Percentiles rank a stretch among this genome's conserved stretches.
Evolutionary conservation across 1,140 invertebrate species (phyloP).

Genomic region (Platorchestia sp.): DNA sequence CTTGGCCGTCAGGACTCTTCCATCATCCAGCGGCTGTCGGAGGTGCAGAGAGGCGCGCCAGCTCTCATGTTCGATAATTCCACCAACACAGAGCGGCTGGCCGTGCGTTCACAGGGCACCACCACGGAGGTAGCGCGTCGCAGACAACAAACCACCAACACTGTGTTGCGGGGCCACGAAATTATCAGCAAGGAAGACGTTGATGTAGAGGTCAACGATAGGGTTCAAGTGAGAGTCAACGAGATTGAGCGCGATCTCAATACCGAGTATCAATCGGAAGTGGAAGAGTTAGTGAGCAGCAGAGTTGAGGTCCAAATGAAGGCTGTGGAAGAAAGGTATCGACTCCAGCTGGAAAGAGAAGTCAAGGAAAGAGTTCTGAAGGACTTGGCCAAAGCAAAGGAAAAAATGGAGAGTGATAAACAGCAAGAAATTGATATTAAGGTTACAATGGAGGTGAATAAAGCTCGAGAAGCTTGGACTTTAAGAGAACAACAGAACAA

Average conservation of each 20-base stretch:
- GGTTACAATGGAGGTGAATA: constrained; percentile 15
- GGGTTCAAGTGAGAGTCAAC: constrained; percentile 60
- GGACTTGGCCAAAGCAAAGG: constrained; percentile 61
- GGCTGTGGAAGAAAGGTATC: constrained; percentile 18
- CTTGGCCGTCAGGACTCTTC: constrained; percentile 65
- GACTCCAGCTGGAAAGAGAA: constrained; percentile 15
- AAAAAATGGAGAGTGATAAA: constrained; percentile 65
- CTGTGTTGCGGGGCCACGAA: constrained; percentile 67
- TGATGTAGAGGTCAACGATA: constrained; percentile 61
- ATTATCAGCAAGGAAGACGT: constrained; percentile 62
- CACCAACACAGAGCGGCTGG: constrained; percentile 69
- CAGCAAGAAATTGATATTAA: neutral
- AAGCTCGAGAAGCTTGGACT: constrained; percentile 1
- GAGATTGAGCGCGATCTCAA: neutral
- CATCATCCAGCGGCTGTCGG: constrained; percentile 68
- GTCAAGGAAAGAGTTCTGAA: neutral
- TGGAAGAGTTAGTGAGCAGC: neutral
- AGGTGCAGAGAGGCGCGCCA: constrained; percentile 65
- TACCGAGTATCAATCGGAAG: neutral
- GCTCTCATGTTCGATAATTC: constrained; percentile 69
- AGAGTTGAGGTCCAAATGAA: neutral
- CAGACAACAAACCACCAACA: constrained; percentile 69
- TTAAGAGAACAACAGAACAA: neutral
- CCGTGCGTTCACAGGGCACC: constrained; percentile 67
- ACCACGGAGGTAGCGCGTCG: constrained; percentile 69